Evolutionary conservation across 2,113 vertebrate genomes (phyloP).

Genomic region (Nesospiza acunhae): DNA sequence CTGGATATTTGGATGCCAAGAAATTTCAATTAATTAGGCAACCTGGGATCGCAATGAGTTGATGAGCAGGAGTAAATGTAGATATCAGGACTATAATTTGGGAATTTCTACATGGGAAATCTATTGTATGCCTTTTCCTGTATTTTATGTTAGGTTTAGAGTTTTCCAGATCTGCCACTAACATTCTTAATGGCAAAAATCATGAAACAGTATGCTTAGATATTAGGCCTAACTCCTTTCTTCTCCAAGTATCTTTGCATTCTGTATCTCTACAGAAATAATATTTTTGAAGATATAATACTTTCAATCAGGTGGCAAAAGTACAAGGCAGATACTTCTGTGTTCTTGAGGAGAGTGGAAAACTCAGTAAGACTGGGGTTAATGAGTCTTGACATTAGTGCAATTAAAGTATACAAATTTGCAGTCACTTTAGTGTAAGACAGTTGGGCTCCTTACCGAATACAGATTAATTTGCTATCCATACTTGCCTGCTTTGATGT

Average conservation of each 20-base stretch:
- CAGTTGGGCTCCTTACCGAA: background rate
- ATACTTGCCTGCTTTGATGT: background rate
- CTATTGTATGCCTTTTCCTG: background rate
- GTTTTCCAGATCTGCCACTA: background rate
- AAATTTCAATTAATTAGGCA: background rate
- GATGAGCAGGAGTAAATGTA: background rate
- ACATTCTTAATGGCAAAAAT: background rate
- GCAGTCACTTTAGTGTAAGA: background rate
- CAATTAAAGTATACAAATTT: background rate
- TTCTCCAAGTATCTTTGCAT: background rate
- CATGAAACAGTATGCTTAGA: rapidly evolving
- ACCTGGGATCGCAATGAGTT: background rate
- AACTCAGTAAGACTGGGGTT: background rate
- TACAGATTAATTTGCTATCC: background rate
- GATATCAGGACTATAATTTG: background rate
- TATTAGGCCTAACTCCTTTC: background rate
- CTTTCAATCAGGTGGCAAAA: background rate
- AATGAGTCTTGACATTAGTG: background rate
- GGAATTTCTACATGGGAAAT: background rate
- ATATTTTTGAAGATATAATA: background rate
- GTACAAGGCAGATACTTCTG: background rate
- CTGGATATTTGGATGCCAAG: background rate
- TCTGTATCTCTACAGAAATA: background rate
- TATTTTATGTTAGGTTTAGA: background rate
- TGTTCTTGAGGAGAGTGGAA: background rate